Evolutionary conservation across 1,140 invertebrate species (phyloP).

Genomic region (Apis dorsata): DNA sequence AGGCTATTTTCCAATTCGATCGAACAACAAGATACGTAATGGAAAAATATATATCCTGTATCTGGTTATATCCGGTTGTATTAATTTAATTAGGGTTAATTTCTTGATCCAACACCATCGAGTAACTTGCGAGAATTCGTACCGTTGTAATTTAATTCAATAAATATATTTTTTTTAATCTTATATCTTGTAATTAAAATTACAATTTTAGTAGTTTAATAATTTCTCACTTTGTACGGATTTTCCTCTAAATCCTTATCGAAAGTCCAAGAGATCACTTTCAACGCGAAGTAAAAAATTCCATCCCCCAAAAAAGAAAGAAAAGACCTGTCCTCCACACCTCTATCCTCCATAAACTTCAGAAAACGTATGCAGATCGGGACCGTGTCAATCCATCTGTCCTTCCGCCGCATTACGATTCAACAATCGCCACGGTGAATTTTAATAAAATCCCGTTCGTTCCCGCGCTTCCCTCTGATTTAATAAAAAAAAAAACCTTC

Average conservation of each 20-base stretch:
- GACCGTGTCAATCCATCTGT: conserved; percentile 36
- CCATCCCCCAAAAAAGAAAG: neutral
- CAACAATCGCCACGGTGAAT: conserved; percentile 24
- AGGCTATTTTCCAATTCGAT: neutral
- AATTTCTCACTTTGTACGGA: too few species aligned
- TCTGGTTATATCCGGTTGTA: too few species aligned
- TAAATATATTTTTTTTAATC: too few species aligned
- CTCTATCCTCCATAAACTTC: neutral
- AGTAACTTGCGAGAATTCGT: too few species aligned
- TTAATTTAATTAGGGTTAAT: too few species aligned
- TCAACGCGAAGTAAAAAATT: neutral
- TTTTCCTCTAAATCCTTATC: too few species aligned
- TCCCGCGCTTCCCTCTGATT: conserved; percentile 3
- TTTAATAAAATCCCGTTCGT: conserved; percentile 32
- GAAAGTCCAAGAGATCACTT: too few species aligned
- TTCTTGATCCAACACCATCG: too few species aligned
- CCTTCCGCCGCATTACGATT: conserved; percentile 25
- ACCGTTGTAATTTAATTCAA: too few species aligned
- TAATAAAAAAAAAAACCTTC: conserved; percentile 22
- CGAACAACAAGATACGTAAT: neutral
- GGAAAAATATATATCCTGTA: neutral
- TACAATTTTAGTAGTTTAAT: too few species aligned
- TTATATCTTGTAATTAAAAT: too few species aligned
- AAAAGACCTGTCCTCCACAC: neutral
- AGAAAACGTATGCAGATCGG: conserved; percentile 20